Percentiles rank a stretch among this genome's conserved stretches.
Conservation (phyloP, 1,140 invertebrate species). For the Wiebesia pumilae region DNA sequence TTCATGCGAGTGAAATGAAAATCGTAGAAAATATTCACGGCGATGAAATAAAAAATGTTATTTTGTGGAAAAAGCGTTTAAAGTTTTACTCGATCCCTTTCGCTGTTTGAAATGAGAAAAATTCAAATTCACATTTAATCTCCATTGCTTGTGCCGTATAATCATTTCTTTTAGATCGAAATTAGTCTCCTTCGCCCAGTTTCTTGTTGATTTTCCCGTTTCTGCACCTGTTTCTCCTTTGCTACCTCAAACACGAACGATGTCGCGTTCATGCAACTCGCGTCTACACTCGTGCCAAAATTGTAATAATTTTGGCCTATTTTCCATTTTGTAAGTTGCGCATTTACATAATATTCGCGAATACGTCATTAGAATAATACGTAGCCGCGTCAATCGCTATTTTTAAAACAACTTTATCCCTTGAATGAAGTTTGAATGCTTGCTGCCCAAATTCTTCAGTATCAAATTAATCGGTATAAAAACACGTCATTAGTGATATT, state of each 20-base stretch:
- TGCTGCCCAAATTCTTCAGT: no score
- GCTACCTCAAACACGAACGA: neutral
- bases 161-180: neutral
- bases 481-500: no score
- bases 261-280: neutral
- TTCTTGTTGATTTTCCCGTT: neutral
- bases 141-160: neutral
- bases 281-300: neutral
- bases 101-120: neutral
- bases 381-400: neutral
- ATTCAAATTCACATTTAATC: conserved; percentile 4
- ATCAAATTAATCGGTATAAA: no score
- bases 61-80: neutral
- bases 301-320: conserved; percentile 2
- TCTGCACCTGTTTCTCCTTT: neutral
- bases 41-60: neutral
- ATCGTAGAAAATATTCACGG: neutral
- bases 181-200: neutral
- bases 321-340: neutral
- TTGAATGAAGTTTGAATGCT: neutral
- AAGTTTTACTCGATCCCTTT: neutral
- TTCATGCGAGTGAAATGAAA: neutral
- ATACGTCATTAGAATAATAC: conserved; percentile 10
- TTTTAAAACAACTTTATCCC: neutral
- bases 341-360: conserved; percentile 4